These are phyloP conservation scores for Halictus rubicundus DNA, from an alignment of 1,140 invertebrate species.

Conservation along the genomic window DNA sequence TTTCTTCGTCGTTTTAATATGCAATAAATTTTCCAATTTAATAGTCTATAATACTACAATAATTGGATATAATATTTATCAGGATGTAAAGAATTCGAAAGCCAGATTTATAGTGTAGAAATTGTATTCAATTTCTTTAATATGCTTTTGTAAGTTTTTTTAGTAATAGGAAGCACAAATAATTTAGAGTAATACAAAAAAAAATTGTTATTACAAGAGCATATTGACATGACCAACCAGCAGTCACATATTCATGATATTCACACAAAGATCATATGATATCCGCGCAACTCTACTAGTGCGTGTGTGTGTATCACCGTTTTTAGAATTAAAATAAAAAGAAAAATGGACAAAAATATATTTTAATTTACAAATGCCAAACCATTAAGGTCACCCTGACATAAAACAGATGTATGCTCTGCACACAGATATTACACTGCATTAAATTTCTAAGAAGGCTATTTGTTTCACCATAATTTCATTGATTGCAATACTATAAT, in stretches of 20 bases:
- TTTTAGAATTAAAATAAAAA: background rate
- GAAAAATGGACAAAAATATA: background rate
- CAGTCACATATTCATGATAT: conserved; percentile 12
- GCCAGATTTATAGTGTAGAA: background rate
- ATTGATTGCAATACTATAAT: background rate
- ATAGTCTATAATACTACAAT: background rate
- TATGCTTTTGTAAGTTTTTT: background rate
- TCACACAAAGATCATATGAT: conserved; percentile 29
- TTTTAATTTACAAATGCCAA: background rate
- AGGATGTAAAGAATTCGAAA: background rate
- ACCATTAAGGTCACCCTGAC: background rate
- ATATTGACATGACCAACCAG: conserved; percentile 7
- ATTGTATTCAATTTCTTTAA: background rate
- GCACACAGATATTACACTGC: background rate
- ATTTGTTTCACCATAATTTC: background rate
- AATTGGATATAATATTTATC: background rate
- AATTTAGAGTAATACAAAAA: conserved; percentile 7
- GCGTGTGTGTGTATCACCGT: background rate
- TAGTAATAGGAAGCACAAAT: conserved; percentile 15
- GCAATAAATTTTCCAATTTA: background rate
- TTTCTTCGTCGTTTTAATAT: conserved; percentile 8
- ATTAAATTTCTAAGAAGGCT: background rate
- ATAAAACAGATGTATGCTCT: background rate
- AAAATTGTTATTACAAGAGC: conserved; percentile 7
- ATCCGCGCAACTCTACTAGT: background rate